Conservation (phyloP, 1,140 invertebrate species). For the Neodiprion fabricii region DNA sequence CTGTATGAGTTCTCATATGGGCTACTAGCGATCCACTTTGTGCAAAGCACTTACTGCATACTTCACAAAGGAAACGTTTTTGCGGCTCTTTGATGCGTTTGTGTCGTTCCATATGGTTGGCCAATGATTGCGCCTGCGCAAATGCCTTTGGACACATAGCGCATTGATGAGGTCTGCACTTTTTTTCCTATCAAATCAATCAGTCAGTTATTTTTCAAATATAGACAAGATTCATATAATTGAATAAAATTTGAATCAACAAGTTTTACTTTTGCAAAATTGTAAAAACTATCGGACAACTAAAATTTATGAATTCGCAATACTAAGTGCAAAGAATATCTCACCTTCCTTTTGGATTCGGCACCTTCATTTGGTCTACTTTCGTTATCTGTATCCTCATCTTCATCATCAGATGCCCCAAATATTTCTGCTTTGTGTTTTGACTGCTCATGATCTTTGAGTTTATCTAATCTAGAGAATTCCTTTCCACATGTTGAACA, state of each 20-base stretch:
- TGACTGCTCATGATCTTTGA: conserved; percentile 52
- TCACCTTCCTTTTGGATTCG: conserved; percentile 38
- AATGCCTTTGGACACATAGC: conserved; percentile 52
- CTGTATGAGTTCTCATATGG: conserved; percentile 55
- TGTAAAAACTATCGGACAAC: conserved; percentile 3
- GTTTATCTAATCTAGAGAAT: conserved; percentile 51
- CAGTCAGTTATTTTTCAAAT: background rate
- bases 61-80: conserved; percentile 53
- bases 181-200: conserved; percentile 42
- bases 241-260: background rate
- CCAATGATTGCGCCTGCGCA: conserved; percentile 46
- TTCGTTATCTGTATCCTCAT: conserved; percentile 40
- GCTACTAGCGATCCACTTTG: conserved; percentile 53
- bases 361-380: conserved; percentile 35
- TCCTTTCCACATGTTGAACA: conserved; percentile 49
- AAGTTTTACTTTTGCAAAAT: background rate
- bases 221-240: conserved; percentile 5
- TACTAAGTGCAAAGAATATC: conserved; percentile 14
- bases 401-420: conserved; percentile 35
- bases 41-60: conserved; percentile 55
- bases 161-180: conserved; percentile 48
- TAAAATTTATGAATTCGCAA: background rate
- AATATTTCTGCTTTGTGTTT: conserved; percentile 50
- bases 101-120: conserved; percentile 52
- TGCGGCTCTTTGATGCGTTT: conserved; percentile 50